These are phyloP conservation scores for Camelus bactrianus DNA, from an alignment of 2,113 vertebrate genomes.

Conservation along the genomic window DNA sequence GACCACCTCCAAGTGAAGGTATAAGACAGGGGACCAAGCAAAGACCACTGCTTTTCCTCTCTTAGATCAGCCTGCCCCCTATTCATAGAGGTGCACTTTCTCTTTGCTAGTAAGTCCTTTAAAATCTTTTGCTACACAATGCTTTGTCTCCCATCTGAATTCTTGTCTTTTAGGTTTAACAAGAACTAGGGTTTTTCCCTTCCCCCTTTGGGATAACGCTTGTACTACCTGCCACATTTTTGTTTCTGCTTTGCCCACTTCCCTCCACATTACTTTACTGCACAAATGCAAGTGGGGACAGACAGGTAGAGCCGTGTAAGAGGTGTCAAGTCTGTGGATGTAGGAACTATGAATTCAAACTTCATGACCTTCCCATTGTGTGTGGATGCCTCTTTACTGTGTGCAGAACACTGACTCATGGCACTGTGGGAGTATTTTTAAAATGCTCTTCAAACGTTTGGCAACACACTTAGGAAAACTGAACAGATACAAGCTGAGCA, in stretches of 20 bases:
- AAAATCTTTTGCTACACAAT: too few species aligned
- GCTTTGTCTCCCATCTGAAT: too few species aligned
- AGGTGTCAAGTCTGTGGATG: background rate
- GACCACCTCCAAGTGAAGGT: too few species aligned
- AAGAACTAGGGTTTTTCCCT: too few species aligned
- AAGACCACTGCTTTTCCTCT: too few species aligned
- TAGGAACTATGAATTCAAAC: background rate
- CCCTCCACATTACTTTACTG: background rate
- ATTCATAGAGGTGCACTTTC: too few species aligned
- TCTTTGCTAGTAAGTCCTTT: too few species aligned
- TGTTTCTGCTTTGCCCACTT: background rate
- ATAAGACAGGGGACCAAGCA: too few species aligned
- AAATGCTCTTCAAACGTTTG: background rate
- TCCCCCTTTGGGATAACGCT: too few species aligned
- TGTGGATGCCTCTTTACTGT: background rate
- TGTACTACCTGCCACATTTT: too few species aligned
- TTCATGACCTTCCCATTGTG: background rate
- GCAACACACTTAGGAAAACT: background rate
- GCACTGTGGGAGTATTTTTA: background rate
- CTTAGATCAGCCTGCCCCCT: too few species aligned
- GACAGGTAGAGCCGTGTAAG: background rate
- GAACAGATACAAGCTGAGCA: background rate
- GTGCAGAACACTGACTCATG: background rate
- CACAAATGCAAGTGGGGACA: background rate
- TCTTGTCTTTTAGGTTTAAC: too few species aligned